Base-by-base conservation (phyloP, 2,888 invertebrate genomes). In the Caenorhabditis angaria region DNA sequence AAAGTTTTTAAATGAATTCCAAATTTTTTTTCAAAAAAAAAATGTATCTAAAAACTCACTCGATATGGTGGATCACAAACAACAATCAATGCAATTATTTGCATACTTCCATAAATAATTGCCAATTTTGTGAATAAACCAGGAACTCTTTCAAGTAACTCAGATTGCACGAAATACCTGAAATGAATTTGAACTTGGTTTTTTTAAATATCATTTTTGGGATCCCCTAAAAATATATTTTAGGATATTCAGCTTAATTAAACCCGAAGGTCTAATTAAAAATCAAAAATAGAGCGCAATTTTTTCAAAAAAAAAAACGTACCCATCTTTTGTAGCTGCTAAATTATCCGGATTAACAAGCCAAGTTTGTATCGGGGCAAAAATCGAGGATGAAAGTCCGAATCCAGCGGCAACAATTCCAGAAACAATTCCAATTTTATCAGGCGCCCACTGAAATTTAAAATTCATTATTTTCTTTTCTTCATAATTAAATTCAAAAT, bases 381-480 rank as follows among this genome's bases (percentile, higher is more conserved):
- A 86, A 32, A 86, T 87, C 14, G 85, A 84, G 0, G 86, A 83
- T 5, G 84, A 81, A 6, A 86, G 69, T 0, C 86, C 86, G 62
- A 86, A 86, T 20, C 86, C 86, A 8, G 86, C 86, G 22, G 86
- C 86, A 4, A 86, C 86, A 41, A 86, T 84, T 22, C 86, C 86
- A 25, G 83, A 83, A 18, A 84, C 82, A 2, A 85, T 64, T 12
- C 86, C 86, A 8, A 86, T 82, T 70, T 82, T 82, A 68, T 85
- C 81, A 1, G 86, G 86, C 18, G 85, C 85, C 86, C 86, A 86
- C 82, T 82, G 70, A 53, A 78, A 71, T 22, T n/a, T 22, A 22
- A 32, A 47, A 5, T 24, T 32, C 35, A 50, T 8, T 65, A 35
- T 28, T 20, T n/a, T 24, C 6, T 27, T 47, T 48, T 47, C 1